Base-by-base conservation (phyloP, 1,140 invertebrate genomes). In the Acromyrmex heyeri region DNA sequence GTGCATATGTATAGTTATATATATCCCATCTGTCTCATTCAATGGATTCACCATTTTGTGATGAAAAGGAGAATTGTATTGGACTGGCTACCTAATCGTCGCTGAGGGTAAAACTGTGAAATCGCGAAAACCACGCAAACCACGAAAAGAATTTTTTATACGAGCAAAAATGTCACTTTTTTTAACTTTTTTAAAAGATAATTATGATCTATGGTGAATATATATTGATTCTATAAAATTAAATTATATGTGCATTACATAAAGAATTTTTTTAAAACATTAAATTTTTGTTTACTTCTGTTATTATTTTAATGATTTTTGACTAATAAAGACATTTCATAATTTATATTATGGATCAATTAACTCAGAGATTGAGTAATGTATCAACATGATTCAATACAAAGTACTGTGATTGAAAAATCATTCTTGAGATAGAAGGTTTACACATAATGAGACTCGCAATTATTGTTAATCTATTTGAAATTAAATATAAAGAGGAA, bases 21-120 rank as follows among this genome's bases (percentile, higher is more conserved):
- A 67, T 16, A 67, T 55, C 4, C 18, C 48, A 50, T 24, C n/a
- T 55, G 12, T 57, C 21, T 57, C 30, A 59, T 34, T 57, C 30
- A 70, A 81, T 81, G 65, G 65, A 57, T 65, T 67, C 8, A 30
- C 21, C 55, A 59, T 24, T 79, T 59, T 57, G 34, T 24, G 64
- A n/a, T 77, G 30, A 85, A 64, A 77, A 62, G 59, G 10, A 65
- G 38, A 53, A 64, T 38, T 48, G 44, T 44, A 44, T 76, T 24
- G 18, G 12, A 5, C 21, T 6, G 16, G 24, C 38, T 24, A 7
- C n/a, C 57, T 89, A 89, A 87, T 89, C 76, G 57, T 61, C 62
- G 61, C 65, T 57, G 77, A 89, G 59, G 81, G 59, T 62, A 77
- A 78, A 76, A 73, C 70, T 30, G 38, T 30, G 64, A 65, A 86